Base-by-base conservation (phyloP, 2,888 invertebrate genomes). In the Elegia similella region DNA sequence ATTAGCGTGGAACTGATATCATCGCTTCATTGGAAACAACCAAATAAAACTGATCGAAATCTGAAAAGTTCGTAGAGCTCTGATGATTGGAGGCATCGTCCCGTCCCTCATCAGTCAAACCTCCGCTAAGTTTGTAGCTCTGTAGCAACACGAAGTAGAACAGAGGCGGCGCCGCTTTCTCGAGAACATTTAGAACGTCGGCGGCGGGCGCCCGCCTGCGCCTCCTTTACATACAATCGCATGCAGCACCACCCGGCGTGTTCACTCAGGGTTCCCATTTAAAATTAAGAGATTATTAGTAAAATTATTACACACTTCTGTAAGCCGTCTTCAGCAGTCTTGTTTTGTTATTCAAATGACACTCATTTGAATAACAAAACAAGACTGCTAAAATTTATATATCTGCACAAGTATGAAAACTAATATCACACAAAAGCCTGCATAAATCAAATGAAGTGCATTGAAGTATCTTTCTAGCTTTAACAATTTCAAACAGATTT, bases 161-260 rank as follows among this genome's bases (percentile, higher is more conserved):
- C 64, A 60, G 29, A 56, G 59, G 61, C 57, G 57, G 46, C 52
- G 65, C 61, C 68, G 78, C 82, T 85, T 85, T 85, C 84, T 78
- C 75, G 77, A 78, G 73, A 76, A 73, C 68, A 68, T 67, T 70
- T 62, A 63, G 72, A 70, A 74, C 75, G 76, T 77, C 74, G 73
- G 85, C 74, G 73, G 85, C 76, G 82, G 79, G 82, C 81, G 84
- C 73, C 80, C 83, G 85, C 84, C 84, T 79, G 78, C 80, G 80
- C 83, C 88, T 88, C 73, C 84, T 91, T 91, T 86, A 78, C 89
- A 90, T 89, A 91, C 89, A 90, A 89, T 89, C 81, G 74, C 71
- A 78, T 76, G 74, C 71, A 38, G 56, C 55, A 43, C 34, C 54
- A 46, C 54, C 57, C 43, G 52, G 46, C 48, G 55, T 55, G 50